Evolutionary conservation across 2,113 vertebrate species (phyloP).

Genomic region (Notothenia coriiceps): DNA sequence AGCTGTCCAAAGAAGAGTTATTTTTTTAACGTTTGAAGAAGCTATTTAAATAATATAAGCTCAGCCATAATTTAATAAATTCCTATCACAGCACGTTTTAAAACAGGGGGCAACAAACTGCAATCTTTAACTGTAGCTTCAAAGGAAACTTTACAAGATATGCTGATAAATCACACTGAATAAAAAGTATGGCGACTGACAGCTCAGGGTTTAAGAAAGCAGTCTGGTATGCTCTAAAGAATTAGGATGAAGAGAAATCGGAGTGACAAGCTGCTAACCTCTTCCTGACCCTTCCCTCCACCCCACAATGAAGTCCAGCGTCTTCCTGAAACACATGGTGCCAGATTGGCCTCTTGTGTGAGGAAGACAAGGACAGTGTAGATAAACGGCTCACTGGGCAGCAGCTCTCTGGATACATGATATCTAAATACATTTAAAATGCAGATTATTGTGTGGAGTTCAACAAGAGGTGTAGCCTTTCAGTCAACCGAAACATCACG

Average conservation of each 20-base stretch:
- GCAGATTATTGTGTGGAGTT: not conserved
- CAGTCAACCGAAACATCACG: conserved; percentile 40
- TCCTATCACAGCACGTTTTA: not conserved
- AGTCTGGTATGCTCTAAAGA: conserved; percentile 33
- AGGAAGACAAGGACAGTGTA: conserved; percentile 6
- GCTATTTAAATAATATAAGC: not conserved
- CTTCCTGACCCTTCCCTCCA: conserved; percentile 34
- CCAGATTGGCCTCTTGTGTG: conserved; percentile 30
- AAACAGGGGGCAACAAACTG: not conserved
- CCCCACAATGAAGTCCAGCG: conserved; percentile 12
- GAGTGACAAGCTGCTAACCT: conserved; percentile 50
- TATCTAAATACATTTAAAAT: conserved; percentile 34
- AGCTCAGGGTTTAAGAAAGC: conserved; percentile 38
- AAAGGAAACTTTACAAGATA: conserved; percentile 29
- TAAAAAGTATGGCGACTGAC: conserved; percentile 29
- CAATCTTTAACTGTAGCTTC: conserved; percentile 14
- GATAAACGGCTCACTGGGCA: conserved; percentile 23
- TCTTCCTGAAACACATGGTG: conserved; percentile 52
- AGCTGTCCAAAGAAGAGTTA: conserved; percentile 8
- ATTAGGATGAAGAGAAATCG: conserved; percentile 42
- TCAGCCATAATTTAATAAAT: conserved; percentile 21
- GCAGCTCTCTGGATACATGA: conserved; percentile 3
- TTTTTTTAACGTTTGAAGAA: not conserved
- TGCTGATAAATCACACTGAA: conserved; percentile 43
- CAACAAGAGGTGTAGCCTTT: conserved; percentile 18